Base-by-base conservation (phyloP, 2,888 invertebrate genomes). In the Parnassius glacialis region DNA sequence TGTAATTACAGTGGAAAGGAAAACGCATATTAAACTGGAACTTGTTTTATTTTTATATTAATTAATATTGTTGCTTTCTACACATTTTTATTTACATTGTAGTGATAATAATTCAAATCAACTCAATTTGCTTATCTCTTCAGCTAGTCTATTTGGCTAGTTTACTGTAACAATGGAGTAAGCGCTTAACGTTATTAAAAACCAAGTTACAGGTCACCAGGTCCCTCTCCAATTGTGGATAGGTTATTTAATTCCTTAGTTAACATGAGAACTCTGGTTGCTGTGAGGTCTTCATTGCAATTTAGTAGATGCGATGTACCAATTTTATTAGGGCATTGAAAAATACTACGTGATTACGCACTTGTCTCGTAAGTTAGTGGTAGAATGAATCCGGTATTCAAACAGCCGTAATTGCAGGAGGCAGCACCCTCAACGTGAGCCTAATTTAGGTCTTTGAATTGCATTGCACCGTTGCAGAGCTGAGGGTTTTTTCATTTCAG, bases 401-500 rank as follows among this genome's bases (percentile, higher is more conserved):
- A 43, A 53, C 48, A 54, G 50, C 43, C 59, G 13, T 60, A 48
- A 60, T 54, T 54, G 47, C 53, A 45, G n/a, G 13, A 42, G 41
- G 20, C 57, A 42, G 51, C 43, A 20, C 34, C 34, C 58, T 20
- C 45, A 58, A 44, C 52, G 58, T 52, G 52, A 11, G 10, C 45
- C 42, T 52, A 52, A 52, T 58, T 58, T 45, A 59, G 9, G 45
- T 52, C 10, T 44, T 45, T 53, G 16, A 34, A 53, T 53, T 2
- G 41, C 41, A 42, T 48, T 59, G 45, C 52, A 56, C 34, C 13
- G 20, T 53, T 51, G 25, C 51, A 57, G 43, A 3, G 34, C 2
- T n/a, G 47, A 53, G 59, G 1, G 20, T n/a, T 53, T 42, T 12
- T 53, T 52, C 52, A 16, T 53, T 59, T 52, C 16, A 34, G 3